A percentile compares a stretch with the other conserved stretches of the same genome.
phyloP scores from a whole-genome alignment of 2,113 vertebrate species.

The Pavo muticus region DNA sequence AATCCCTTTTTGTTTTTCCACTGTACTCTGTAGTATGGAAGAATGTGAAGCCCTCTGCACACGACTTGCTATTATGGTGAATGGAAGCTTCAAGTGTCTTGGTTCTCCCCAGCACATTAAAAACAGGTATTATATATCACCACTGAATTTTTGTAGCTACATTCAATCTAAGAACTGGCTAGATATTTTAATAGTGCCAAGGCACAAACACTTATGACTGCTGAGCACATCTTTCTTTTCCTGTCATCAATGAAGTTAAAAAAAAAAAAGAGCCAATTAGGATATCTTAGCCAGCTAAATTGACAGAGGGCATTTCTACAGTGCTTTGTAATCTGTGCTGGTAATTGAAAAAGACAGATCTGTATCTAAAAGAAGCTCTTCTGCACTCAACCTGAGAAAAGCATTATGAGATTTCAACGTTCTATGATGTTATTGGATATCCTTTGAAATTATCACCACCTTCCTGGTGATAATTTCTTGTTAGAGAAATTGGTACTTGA shows the following conservation, averaged over 20 bases:
- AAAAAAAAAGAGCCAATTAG: conserved; percentile 2
- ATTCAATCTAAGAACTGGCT: background rate
- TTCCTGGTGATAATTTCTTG: background rate
- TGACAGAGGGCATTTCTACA: background rate
- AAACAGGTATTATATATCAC: conserved; percentile 79
- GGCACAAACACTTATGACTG: background rate
- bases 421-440: background rate
- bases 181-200: background rate
- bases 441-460: background rate
- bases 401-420: background rate
- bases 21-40: conserved; percentile 83
- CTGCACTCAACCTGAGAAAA: background rate
- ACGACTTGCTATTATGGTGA: conserved; percentile 90
- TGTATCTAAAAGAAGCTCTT: background rate
- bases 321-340: conserved; percentile 11
- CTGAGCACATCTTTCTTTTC: background rate
- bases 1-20: background rate
- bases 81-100: conserved; percentile 88
- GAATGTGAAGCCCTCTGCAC: conserved; percentile 91
- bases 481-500: background rate
- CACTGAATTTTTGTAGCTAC: background rate
- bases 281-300: background rate
- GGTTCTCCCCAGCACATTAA: conserved; percentile 93
- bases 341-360: conserved; percentile 6
- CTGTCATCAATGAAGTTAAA: background rate